Base-by-base conservation (phyloP, 2,888 invertebrate species). In the Drosophila crucigera region DNA sequence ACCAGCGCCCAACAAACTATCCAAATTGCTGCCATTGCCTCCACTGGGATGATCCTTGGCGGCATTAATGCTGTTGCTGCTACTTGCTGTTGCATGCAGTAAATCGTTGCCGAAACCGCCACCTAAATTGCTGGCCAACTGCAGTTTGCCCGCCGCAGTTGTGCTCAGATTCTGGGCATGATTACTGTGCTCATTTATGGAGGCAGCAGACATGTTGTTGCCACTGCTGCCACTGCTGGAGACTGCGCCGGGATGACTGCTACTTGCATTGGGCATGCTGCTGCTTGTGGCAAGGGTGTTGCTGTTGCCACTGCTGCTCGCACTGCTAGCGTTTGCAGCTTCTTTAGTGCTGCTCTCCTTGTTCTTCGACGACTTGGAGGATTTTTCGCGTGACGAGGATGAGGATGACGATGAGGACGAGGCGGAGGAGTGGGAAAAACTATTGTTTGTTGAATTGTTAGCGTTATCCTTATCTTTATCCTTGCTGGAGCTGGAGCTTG, bases 311-410 rank as follows among this genome's bases (percentile, higher is more conserved):
- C 53, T 78, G 71, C 78, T 73, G 75, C 62, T 71, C 65, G 58
- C 54, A 77, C 74, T 58, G 71, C 60, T 37, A 0, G 71, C 62
- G 0, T 58, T 58, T 19, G 74, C 30, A 6, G 73, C 54, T 4
- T 69, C 25, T 64, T 79, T 82, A 28, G 66, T 77, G 3, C 56
- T 41, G 61, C 61, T 77, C 25, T 93, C 93, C 73, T 93, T 93
- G 75, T 83, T 92, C 76, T 93, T 93, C 4, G 92, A 92, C 33
- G 92, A 92, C 68, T 93, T 93, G n/a, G 92, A 92, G 6, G 92
- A 91, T 70, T 93, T 93, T 1, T 93, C 93, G 19, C 93, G 91
- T 0, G 92, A 89, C 16, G 92, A 92, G 31, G 92, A 92, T 4
- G 92, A 93, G 4, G 92, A 91, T 1, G 92, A 91, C 16, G 92